Base-by-base conservation (phyloP, 2,797 vertebrate genomes). In the Sebastes kiyomatsui region DNA sequence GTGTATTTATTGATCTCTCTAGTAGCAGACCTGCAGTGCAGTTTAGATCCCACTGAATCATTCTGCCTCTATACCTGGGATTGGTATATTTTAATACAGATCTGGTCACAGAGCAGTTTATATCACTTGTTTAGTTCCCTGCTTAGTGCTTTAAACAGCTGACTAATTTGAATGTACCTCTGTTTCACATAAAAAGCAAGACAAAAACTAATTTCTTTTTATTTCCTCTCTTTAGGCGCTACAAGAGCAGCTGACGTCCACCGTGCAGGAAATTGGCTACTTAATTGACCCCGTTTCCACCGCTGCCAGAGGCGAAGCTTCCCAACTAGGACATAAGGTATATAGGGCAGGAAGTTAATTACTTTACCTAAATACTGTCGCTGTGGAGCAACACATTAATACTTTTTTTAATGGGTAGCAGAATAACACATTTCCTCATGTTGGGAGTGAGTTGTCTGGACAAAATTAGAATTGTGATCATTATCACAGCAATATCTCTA, bases 251-350 rank as follows among this genome's bases (percentile, higher is more conserved):
- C 95, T 99, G 93, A 98, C 98, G 1, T 99, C 98, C 0, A 97
- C 97, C 0, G 98, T 99, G 61, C 99, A 99, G 91, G 99, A 99
- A 92, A 99, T 99, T 14, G 98, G 98, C 9, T 96, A 99, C 85
- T 97, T 99, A 64, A 98, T 99, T 4, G 98, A 99, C 91, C 99
- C 99, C 18, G 97, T 99, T 80, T 97, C 97, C 79, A 99, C 97
- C 0, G 98, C 97, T 12, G 98, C 99, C 62, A 96, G 97, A 18
- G 98, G 98, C 75, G 98, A 99, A 90, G 98, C 98, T 25, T 98
- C 98, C 61, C 98, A 99, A 94, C 96, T 99, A 80, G 99, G 99
- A 65, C 98, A 99, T 92, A 99, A 99, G 98, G 99, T 94, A 92
- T 98, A 78, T 90, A 78, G 88, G 85, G 22, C 86, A 86, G 49